Evolutionary conservation across 2,113 vertebrate genomes (phyloP), one percentile per base, ranked within the genome.

Genomic region (Otis tarda): DNA sequence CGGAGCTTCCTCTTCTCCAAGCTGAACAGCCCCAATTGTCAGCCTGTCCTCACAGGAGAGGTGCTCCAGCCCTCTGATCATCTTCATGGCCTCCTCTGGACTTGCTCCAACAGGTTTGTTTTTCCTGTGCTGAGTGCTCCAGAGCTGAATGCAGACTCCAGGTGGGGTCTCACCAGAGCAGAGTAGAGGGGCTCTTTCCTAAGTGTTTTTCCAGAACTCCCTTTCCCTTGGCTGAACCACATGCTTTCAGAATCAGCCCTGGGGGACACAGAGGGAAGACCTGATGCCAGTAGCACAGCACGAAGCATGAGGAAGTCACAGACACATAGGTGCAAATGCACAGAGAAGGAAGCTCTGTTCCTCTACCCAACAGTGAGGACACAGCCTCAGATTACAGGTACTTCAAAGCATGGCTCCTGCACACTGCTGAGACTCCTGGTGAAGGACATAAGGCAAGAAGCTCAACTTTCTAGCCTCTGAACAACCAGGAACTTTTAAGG

Each of bases 201-300:
- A 43, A 43, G 41, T 43, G 41, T 16, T 76, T 65, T 93, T 50
- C 20, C 60, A 93, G 74, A 71, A 18, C 19, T 56, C 24, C 12
- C 12, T 10, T 68, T 76, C 21, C 49, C 76, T 73, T 53, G 7
- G 22, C 19, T 83, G 53, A 73, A 65, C 41, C 41, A 43, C 41
- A 9, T 50, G 43, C 12, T 89, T 68, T 49, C n/a, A 61, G 41
- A 67, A 83, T 50, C 33, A 67, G 7, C 17, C 53, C n/a, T 43
- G 0, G 0, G 11, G 4, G 10, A 56, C 37, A 80, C 0, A 37
- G 52, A 52, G 18, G 18, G 27, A 78, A 82, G 17, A 47, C 12
- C 31, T 43, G n/a, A 41, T 57, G 31, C n/a, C 77, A 78, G 37
- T 5, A 81, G 52, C 21, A 83, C 14, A 61, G 83, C 33, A 49